phyloP scores from a whole-genome alignment of 2,113 vertebrate genomes.

The Oxygymnocypris stewartii region DNA sequence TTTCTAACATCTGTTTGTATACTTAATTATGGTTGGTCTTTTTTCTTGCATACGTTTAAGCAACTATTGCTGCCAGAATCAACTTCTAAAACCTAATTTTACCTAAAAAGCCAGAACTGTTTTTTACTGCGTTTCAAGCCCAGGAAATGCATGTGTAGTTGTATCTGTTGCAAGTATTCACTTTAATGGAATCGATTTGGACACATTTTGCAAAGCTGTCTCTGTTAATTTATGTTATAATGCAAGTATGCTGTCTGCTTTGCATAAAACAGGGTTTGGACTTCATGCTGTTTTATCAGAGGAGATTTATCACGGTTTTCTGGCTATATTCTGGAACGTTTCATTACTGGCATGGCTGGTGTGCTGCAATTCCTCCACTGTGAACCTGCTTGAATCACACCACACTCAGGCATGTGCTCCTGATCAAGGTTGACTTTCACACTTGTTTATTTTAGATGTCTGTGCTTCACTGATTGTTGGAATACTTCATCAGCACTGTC shows the following conservation, averaged over 20 bases:
- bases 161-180: not conserved
- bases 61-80: not conserved
- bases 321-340: not conserved
- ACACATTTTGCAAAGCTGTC: conserved; percentile 8
- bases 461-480: not conserved
- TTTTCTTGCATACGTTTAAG: not conserved
- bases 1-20: not conserved
- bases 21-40: not conserved
- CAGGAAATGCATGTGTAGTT: not conserved
- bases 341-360: not conserved
- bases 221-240: not conserved
- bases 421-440: conserved; percentile 37
- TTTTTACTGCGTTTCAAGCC: not conserved
- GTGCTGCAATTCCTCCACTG: conserved; percentile 1
- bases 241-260: not conserved
- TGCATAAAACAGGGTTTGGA: not conserved
- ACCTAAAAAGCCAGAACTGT: not conserved
- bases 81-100: not conserved
- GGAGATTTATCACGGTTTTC: not conserved
- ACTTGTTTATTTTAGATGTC: conserved; percentile 23
- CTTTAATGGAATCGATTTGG: not conserved
- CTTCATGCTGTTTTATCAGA: conserved; percentile 9
- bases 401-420: not conserved
- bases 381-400: conserved; percentile 7
- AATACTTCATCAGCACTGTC: conserved; percentile 1